Percentiles rank a stretch among this genome's conserved stretches.
These are phyloP conservation scores for Holothuria scabra DNA, from an alignment of 53 echinoderm and acorn worm genomes.

Conservation along the genomic window DNA sequence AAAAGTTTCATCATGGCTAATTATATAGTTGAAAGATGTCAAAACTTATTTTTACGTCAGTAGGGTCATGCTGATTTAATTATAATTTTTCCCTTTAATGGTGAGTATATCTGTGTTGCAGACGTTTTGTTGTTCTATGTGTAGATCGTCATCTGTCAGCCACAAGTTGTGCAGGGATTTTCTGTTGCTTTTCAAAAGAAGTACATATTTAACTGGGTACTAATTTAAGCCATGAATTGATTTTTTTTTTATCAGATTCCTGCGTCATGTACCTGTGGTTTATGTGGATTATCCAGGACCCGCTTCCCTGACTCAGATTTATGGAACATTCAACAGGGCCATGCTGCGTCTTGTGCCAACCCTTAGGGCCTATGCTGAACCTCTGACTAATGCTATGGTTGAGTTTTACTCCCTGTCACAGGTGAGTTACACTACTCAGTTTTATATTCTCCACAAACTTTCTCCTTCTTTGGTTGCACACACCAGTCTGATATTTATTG, in stretches of 20 bases:
- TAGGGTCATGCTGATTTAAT: too few relatives aligned
- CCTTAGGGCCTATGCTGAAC: constrained; percentile 90
- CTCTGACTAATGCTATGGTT: constrained; percentile 98
- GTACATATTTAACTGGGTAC: neutral
- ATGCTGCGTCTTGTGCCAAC: constrained; percentile 86
- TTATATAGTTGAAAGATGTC: too few relatives aligned
- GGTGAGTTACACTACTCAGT: constrained; percentile 31
- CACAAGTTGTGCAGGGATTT: too few relatives aligned
- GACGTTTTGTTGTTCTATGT: too few relatives aligned
- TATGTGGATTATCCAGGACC: constrained; percentile 98
- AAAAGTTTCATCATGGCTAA: too few relatives aligned
- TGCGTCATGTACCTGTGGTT: constrained; percentile 97
- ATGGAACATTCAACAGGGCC: constrained; percentile 96
- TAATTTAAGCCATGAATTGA: neutral
- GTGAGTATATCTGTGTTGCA: too few relatives aligned
- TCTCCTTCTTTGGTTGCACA: too few relatives aligned
- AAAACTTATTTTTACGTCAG: too few relatives aligned
- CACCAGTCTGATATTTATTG: too few relatives aligned
- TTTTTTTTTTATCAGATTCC: constrained; percentile 57
- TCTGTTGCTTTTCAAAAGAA: neutral
- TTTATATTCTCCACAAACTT: too few relatives aligned
- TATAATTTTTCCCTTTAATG: too few relatives aligned
- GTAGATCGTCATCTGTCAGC: too few relatives aligned
- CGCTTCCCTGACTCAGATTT: constrained; percentile 95
- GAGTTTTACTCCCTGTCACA: constrained; percentile 98